Percentiles rank a stretch among this genome's conserved stretches.
These are phyloP conservation scores for Neria commutata DNA, from an alignment of 2,888 invertebrate species.

Conservation along the genomic window DNA sequence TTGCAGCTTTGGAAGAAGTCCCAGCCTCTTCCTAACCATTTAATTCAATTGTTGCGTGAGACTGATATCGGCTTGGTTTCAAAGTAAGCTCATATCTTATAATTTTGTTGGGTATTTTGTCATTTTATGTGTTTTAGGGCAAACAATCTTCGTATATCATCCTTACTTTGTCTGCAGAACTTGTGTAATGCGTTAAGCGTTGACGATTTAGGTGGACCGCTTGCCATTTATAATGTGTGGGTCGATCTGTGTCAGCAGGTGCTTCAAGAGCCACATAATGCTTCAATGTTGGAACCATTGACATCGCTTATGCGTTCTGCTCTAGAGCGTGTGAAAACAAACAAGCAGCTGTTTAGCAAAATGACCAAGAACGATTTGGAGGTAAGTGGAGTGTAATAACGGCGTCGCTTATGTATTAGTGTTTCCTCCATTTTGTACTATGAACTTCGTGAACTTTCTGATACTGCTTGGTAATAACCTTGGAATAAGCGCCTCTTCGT, in stretches of 20 bases:
- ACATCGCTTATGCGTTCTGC: constrained; percentile 79
- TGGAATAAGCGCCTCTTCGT: too few relatives aligned
- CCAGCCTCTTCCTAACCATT: constrained; percentile 65
- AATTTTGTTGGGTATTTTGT: too few relatives aligned
- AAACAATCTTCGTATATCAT: constrained; percentile 68
- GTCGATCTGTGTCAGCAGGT: constrained; percentile 69
- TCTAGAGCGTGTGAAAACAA: constrained; percentile 69
- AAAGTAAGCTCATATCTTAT: constrained; percentile 62
- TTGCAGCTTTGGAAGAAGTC: constrained; percentile 48
- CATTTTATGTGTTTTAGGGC: too few relatives aligned
- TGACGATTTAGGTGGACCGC: constrained; percentile 71
- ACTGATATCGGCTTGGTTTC: constrained; percentile 63
- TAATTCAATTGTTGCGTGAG: constrained; percentile 64
- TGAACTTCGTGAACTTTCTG: too few relatives aligned
- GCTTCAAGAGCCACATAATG: constrained; percentile 65
- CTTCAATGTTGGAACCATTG: constrained; percentile 70
- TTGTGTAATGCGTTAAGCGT: constrained; percentile 68
- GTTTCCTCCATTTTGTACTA: too few relatives aligned
- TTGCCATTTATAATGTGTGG: constrained; percentile 70
- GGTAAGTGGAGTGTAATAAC: too few relatives aligned
- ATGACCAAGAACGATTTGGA: constrained; percentile 67
- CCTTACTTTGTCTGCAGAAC: constrained; percentile 74
- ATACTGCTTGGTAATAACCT: too few relatives aligned
- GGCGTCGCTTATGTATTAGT: too few relatives aligned
- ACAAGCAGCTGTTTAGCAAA: constrained; percentile 64